Evolutionary conservation across 2,113 vertebrate species (phyloP), one percentile per base, ranked within the genome.

Genomic region (Proterorhinus semilunaris): DNA sequence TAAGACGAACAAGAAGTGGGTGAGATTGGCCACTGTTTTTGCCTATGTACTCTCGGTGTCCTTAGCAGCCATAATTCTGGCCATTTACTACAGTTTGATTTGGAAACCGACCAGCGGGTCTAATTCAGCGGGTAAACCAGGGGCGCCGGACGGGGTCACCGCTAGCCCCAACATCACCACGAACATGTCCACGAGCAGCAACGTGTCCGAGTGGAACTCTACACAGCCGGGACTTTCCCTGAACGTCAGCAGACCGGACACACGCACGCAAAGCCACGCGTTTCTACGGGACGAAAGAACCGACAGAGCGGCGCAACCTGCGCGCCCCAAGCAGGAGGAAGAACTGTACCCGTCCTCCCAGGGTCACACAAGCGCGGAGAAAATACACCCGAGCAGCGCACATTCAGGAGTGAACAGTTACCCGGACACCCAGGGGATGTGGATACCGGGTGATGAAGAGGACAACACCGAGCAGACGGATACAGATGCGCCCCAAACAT

Each of bases 1-100:
- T 91, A 98, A 98, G 92, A 98, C 96, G 84, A 98, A 98, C 93
- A 97, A 98, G 93, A 98, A 99, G 93, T 98, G 97, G 97, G 96
- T 99, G 88, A 95, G 97, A 91, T 89, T 99, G 70, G 97, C 97
- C 91, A 99, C 97, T 50, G 97, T 99, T 68, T 95, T 99, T 88
- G 97, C 96, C 49, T 99, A 99, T 89, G 96, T 99, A 59, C 92
- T 99, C 67, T 99, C 97, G 65, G 97, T 98, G 81, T 99, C 97
- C 42, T 92, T 98, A 91, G 97, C 97, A 84, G 97, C 97, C 91
- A 98, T 98, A 87, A 96, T 99, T 61, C 93, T 99, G 84, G 97
- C 97, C 64, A 94, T 99, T 90, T 99, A 99, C 86, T 98, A 98
- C 92, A 98, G 97, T 85, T 91, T 98, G 74, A 95, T 98, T 86